Evolutionary conservation across 2,888 invertebrate genomes (phyloP).

Genomic region (Xestia c-nigrum): DNA sequence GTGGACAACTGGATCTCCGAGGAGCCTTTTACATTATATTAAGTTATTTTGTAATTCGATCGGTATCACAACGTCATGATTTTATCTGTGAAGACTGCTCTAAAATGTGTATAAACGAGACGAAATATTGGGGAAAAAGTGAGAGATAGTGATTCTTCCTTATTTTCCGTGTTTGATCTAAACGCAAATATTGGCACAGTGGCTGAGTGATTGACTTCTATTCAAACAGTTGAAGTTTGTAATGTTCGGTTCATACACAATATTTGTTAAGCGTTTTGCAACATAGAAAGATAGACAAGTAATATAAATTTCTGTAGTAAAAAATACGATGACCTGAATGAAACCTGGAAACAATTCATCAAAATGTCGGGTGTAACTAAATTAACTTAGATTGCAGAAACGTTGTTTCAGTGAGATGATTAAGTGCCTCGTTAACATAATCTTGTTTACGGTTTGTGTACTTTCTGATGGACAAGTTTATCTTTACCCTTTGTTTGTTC

Average conservation of each 20-base stretch:
- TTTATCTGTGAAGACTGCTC: neutral
- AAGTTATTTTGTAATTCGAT: neutral
- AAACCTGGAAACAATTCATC: neutral
- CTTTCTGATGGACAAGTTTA: constrained; percentile 16
- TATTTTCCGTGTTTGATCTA: neutral
- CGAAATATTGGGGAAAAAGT: neutral
- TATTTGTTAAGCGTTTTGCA: neutral
- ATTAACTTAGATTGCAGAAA: constrained; percentile 20
- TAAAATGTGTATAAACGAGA: neutral
- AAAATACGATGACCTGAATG: neutral
- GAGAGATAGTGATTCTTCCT: neutral
- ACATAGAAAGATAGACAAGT: no score
- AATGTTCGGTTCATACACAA: neutral
- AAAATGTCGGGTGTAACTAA: constrained; percentile 1
- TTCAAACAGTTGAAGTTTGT: neutral
- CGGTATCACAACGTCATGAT: neutral
- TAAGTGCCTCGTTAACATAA: constrained; percentile 27
- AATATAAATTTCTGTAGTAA: no score
- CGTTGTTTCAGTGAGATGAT: constrained; percentile 11
- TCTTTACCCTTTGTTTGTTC: constrained; percentile 14
- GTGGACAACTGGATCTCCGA: no score
- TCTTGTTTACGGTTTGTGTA: constrained; percentile 20
- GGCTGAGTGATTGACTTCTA: neutral
- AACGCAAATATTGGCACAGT: neutral
- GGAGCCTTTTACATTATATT: neutral